Evolutionary conservation across 2,797 vertebrate genomes (phyloP).

Genomic region (Myoxocephalus aenaeus): DNA sequence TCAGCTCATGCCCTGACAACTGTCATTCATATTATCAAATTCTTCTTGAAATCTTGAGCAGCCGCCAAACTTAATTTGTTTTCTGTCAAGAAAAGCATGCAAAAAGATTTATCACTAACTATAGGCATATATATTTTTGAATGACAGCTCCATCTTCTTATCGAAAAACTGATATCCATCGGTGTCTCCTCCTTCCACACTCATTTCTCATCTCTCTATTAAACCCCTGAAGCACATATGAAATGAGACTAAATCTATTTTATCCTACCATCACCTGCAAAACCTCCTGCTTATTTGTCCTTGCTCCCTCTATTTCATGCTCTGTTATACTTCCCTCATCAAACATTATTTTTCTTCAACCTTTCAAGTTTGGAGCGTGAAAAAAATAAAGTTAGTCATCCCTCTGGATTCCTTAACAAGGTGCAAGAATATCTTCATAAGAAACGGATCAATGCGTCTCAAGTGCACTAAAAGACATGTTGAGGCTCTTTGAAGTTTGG

Average conservation of each 20-base stretch:
- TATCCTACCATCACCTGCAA: slow-evolving; percentile 10
- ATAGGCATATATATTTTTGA: slow-evolving; percentile 11
- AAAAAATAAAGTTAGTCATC: slow-evolving; percentile 1
- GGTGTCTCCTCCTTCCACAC: neutral
- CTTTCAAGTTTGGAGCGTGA: slow-evolving; percentile 17
- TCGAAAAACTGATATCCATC: slow-evolving; percentile 8
- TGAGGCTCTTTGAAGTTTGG: slow-evolving; percentile 41
- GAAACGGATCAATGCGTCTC: slow-evolving; percentile 47
- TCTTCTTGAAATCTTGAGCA: too few relatives aligned
- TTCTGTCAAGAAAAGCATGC: neutral
- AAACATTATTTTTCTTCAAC: slow-evolving; percentile 25
- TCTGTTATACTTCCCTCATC: neutral
- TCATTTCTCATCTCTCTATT: slow-evolving; percentile 14
- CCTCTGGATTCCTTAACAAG: slow-evolving; percentile 38
- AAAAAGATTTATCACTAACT: neutral
- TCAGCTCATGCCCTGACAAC: too few relatives aligned
- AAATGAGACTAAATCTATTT: slow-evolving; percentile 9
- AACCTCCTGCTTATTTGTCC: slow-evolving; percentile 3
- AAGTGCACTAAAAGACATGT: slow-evolving; percentile 25
- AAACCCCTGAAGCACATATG: slow-evolving; percentile 6
- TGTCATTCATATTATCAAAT: too few relatives aligned
- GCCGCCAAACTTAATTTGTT: too few relatives aligned
- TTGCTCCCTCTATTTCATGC: neutral
- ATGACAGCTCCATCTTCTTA: slow-evolving; percentile 5
- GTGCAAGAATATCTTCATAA: slow-evolving; percentile 44